phyloP scores from a whole-genome alignment of 2,113 vertebrate species.

The Nannospalax galili region DNA sequence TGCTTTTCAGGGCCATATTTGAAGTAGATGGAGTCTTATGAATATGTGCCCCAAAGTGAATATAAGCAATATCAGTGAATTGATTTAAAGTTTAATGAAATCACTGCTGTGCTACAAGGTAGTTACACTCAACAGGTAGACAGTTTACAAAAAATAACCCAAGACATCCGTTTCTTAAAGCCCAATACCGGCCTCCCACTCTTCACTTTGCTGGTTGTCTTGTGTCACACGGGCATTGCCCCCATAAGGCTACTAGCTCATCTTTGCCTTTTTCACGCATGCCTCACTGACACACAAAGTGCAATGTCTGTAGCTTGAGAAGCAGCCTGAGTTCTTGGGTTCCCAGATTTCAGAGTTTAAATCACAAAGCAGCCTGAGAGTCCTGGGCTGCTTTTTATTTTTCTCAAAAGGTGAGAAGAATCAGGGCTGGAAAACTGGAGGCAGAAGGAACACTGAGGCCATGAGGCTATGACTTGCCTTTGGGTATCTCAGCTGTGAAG shows the following conservation, averaged over 20 bases:
- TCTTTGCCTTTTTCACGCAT: neutral
- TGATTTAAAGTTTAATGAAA: neutral
- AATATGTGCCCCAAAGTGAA: too few species aligned
- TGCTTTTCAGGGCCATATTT: neutral
- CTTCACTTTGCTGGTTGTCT: neutral
- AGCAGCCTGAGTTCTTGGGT: neutral
- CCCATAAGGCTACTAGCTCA: neutral
- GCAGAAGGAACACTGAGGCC: neutral
- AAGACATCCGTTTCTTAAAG: neutral
- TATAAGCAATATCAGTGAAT: neutral
- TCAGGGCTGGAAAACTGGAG: neutral
- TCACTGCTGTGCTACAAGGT: neutral
- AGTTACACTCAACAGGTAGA: neutral
- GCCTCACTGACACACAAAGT: neutral
- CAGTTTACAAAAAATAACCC: neutral
- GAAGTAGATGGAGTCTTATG: neutral
- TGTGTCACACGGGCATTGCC: neutral
- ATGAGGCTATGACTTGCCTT: neutral
- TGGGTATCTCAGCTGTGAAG: neutral
- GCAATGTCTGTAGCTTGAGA: neutral
- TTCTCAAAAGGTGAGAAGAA: neutral
- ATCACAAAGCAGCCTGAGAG: neutral
- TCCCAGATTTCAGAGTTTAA: neutral
- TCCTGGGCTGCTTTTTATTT: neutral
- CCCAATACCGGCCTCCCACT: neutral